These are phyloP conservation scores for Clarias gariepinus DNA, from an alignment of 2,113 vertebrate genomes.

Conservation along the genomic window DNA sequence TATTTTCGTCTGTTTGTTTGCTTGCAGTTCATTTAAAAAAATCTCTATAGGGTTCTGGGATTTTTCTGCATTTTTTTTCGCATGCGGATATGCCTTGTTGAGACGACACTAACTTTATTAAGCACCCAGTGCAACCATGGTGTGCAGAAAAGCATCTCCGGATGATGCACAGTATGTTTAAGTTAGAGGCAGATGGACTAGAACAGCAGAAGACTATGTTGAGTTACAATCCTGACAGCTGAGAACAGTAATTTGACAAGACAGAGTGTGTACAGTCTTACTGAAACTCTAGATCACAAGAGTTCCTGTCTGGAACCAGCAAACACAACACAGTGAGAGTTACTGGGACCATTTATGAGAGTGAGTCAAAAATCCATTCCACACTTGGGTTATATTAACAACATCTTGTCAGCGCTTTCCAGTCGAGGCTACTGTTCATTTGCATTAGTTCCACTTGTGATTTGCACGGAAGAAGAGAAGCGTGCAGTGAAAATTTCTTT, in stretches of 20 bases:
- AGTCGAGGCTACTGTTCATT: too few relatives aligned
- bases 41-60: background rate
- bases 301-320: background rate
- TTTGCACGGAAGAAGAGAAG: too few relatives aligned
- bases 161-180: background rate
- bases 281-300: background rate
- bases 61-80: background rate
- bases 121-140: too few relatives aligned
- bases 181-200: background rate
- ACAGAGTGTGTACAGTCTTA: background rate
- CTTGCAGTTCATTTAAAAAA: too few relatives aligned
- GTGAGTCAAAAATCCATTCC: too few relatives aligned
- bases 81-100: too few relatives aligned
- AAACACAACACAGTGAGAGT: background rate
- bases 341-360: background rate
- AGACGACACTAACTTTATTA: background rate
- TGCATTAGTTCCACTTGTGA: too few relatives aligned
- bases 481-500: too few relatives aligned
- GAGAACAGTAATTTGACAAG: background rate
- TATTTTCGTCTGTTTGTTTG: too few relatives aligned
- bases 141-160: constrained; percentile 1
- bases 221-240: background rate
- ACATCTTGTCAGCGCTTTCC: too few relatives aligned
- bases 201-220: background rate
- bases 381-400: too few relatives aligned